Conservation (phyloP, 2,888 invertebrate genomes). For the Drosophila dives region DNA sequence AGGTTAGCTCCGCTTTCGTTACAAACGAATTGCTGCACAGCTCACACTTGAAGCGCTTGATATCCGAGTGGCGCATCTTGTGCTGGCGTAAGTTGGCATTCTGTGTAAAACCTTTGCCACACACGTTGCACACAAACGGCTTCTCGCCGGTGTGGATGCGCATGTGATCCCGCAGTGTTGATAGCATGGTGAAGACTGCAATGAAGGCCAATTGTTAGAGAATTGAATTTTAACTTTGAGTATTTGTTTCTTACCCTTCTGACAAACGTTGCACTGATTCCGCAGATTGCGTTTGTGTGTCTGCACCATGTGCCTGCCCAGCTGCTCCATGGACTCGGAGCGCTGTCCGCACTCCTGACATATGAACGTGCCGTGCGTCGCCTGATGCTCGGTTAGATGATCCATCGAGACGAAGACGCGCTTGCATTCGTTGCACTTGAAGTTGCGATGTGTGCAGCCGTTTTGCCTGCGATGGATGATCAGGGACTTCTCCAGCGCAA, state of each 20-base stretch:
- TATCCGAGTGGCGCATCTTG: slow-evolving; percentile 86
- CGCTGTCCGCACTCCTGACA: slow-evolving; percentile 84
- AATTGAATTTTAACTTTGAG: not conserved
- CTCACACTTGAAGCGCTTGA: slow-evolving; percentile 84
- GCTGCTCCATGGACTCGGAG: slow-evolving; percentile 85
- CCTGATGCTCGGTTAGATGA: slow-evolving; percentile 86
- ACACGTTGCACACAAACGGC: slow-evolving; percentile 86
- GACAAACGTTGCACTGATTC: slow-evolving; percentile 85
- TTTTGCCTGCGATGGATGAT: slow-evolving; percentile 82
- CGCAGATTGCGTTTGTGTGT: slow-evolving; percentile 85
- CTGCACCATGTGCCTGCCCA: slow-evolving; percentile 85
- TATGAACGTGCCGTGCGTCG: slow-evolving; percentile 69
- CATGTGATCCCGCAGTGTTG: slow-evolving; percentile 87
- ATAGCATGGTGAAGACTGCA: slow-evolving; percentile 86
- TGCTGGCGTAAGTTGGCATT: slow-evolving; percentile 88
- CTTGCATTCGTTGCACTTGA: slow-evolving; percentile 85
- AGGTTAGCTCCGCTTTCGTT: slow-evolving; percentile 86
- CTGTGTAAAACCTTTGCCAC: slow-evolving; percentile 87
- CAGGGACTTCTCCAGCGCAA: slow-evolving; percentile 80
- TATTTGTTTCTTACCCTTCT: slow-evolving; percentile 73
- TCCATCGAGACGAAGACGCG: slow-evolving; percentile 87
- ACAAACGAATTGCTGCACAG: slow-evolving; percentile 85
- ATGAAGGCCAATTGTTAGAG: slow-evolving; percentile 7
- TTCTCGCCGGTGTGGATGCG: slow-evolving; percentile 87
- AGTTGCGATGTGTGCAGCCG: slow-evolving; percentile 85